Percentiles rank a stretch among this genome's conserved stretches.
Conservation (phyloP, 2,888 invertebrate genomes). For the Lochmaea crataegi region DNA sequence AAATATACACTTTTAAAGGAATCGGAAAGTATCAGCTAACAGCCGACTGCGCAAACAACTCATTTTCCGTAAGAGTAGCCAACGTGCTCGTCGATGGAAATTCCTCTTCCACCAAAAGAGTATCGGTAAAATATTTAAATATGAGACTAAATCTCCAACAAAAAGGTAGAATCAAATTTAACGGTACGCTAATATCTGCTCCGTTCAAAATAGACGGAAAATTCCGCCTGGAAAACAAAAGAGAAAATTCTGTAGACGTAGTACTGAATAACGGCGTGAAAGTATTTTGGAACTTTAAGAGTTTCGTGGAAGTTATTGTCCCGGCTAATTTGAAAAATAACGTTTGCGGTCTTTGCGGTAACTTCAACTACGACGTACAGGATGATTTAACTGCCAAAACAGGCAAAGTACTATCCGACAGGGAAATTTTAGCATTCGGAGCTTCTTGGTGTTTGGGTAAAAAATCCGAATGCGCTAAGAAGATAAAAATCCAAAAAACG, state of each 20-base stretch:
- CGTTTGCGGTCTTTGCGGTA: slow-evolving; percentile 94
- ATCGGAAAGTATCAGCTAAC: slow-evolving; percentile 91
- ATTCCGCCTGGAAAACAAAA: slow-evolving; percentile 73
- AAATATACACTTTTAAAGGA: slow-evolving; percentile 93
- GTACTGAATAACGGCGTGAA: slow-evolving; percentile 82
- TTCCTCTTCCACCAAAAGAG: slow-evolving; percentile 93
- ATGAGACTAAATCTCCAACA: slow-evolving; percentile 88
- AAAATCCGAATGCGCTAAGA: slow-evolving; percentile 51
- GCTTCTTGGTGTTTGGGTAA: slow-evolving; percentile 90
- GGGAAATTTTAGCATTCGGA: slow-evolving; percentile 78
- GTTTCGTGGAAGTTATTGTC: slow-evolving; percentile 87
- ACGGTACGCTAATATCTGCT: slow-evolving; percentile 76
- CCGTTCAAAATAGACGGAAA: slow-evolving; percentile 54
- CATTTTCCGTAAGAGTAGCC: slow-evolving; percentile 89
- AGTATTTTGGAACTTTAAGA: slow-evolving; percentile 93
- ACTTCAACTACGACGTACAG: slow-evolving; percentile 87
- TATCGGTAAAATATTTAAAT: slow-evolving; percentile 81
- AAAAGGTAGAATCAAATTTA: slow-evolving; percentile 86
- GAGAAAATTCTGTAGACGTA: slow-evolving; percentile 76
- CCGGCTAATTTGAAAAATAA: slow-evolving; percentile 80
- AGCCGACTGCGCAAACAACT: slow-evolving; percentile 83
- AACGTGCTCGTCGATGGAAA: slow-evolving; percentile 79
- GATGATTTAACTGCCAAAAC: slow-evolving; percentile 83
- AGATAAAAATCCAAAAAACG: slow-evolving; percentile 40
- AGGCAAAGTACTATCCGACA: slow-evolving; percentile 74